Evolutionary conservation across 1,140 invertebrate genomes (phyloP).

Genomic region (Sarcophaga peregrina): DNA sequence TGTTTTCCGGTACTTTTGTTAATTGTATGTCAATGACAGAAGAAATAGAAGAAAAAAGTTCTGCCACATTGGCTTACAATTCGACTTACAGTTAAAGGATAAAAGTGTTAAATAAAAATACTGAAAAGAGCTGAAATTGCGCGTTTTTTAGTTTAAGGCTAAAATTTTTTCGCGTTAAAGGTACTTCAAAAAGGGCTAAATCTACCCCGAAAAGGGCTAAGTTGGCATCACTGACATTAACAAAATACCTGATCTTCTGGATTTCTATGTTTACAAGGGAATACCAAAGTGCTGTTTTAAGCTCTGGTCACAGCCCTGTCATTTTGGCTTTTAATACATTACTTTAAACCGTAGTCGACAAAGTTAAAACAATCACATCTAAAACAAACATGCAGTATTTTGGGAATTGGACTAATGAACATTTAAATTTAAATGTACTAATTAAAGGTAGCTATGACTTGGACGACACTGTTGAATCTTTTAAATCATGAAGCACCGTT

Average conservation of each 20-base stretch:
- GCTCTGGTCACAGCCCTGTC: background rate
- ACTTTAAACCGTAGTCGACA: background rate
- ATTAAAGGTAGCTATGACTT: background rate
- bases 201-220: too few relatives aligned
- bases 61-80: too few relatives aligned
- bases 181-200: too few relatives aligned
- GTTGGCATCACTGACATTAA: conserved; percentile 18
- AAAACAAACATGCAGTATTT: background rate
- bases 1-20: too few relatives aligned
- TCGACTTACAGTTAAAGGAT: too few relatives aligned
- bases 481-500: conserved; percentile 26
- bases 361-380: background rate
- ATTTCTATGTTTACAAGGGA: conserved; percentile 7
- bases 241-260: conserved; percentile 40
- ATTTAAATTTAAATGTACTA: background rate
- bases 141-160: too few relatives aligned
- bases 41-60: too few relatives aligned
- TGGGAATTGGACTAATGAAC: background rate
- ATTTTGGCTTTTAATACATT: background rate
- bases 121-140: too few relatives aligned
- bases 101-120: too few relatives aligned
- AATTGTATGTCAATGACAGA: too few relatives aligned
- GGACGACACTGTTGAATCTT: background rate
- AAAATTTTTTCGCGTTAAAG: too few relatives aligned
- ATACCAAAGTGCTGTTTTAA: conserved; percentile 3